Evolutionary conservation across 2,113 vertebrate species (phyloP), one percentile per base, ranked within the genome.

Genomic region (Papio anubis): DNA sequence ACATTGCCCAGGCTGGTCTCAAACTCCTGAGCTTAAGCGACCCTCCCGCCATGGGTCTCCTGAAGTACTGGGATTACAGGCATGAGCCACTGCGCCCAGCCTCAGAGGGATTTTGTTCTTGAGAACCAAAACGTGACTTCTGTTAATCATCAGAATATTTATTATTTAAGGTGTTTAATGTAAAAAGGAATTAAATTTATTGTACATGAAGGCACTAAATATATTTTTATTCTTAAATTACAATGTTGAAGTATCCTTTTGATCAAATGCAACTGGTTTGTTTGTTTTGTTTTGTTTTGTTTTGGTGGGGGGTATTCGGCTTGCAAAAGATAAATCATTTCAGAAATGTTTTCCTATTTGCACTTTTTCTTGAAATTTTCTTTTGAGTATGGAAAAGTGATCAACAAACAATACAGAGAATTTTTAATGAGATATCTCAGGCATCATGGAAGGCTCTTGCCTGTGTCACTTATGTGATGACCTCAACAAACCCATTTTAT

Each of bases 251-350:
- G 25, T 45, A 35, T 79, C 73, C 35, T 81, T 95, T 95, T 81
- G 83, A 96, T 88, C 72, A 35, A 61, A 55, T 87, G 17, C 25
- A 88, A 84, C n/a, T 40, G 18, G n/a, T 35, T 25, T 83, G 25
- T 27, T 50, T 13, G 48, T 88, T 90, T 72, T 40, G 5, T 73
- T 91, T 81, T 27, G 73, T 82, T 93, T 7, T 18, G 72, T 87
- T 93, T 66, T 64, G 14, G 6, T 72, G 61, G 61, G 11, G 12
- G 27, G 27, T 64, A 27, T 89, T 87, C 59, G 20, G 40, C 73
- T 97, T 78, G 7, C 48, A 84, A 66, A 94, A 90, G 80, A 92
- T 64, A 94, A 61, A n/a, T 84, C 59, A 78, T 61, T 94, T 98
- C 40, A 68, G 57, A 96, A 96, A 92, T 94, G 13, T 73, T 32